These are phyloP conservation scores for Drosophila sp. DNA, from an alignment of 1,140 invertebrate species.

Conservation along the genomic window DNA sequence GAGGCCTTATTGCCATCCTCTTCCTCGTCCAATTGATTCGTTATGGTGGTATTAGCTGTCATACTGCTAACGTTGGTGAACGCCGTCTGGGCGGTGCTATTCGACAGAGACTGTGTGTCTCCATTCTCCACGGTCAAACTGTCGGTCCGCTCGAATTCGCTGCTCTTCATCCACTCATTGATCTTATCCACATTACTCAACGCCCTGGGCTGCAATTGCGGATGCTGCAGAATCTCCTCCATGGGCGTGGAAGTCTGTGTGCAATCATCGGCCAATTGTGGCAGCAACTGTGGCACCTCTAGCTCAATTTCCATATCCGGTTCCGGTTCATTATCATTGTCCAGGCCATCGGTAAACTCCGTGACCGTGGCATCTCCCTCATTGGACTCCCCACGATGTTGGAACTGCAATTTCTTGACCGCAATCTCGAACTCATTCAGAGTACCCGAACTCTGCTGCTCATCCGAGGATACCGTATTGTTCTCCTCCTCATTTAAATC, in stretches of 20 bases:
- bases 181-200: slow-evolving; percentile 75
- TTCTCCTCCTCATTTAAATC: slow-evolving; percentile 69
- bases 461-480: slow-evolving; percentile 71
- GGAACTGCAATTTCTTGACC: slow-evolving; percentile 51
- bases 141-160: slow-evolving; percentile 76
- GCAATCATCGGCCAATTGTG: slow-evolving; percentile 63
- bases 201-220: slow-evolving; percentile 55
- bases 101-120: slow-evolving; percentile 55
- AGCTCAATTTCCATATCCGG: slow-evolving; percentile 72
- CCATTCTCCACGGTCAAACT: slow-evolving; percentile 78
- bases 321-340: slow-evolving; percentile 61
- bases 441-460: slow-evolving; percentile 76
- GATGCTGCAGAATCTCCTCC: slow-evolving; percentile 72
- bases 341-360: slow-evolving; percentile 62
- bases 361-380: slow-evolving; percentile 61
- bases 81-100: slow-evolving; percentile 65
- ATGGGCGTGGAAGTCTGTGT: slow-evolving; percentile 79
- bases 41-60: slow-evolving; percentile 74
- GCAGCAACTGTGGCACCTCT: slow-evolving; percentile 69
- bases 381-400: slow-evolving; percentile 52
- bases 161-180: slow-evolving; percentile 79
- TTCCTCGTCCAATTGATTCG: slow-evolving; percentile 82
- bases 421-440: slow-evolving; percentile 74
- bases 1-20: slow-evolving; percentile 87
- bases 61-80: slow-evolving; percentile 70